Evolutionary conservation across 1,140 invertebrate species (phyloP).

Genomic region (Danaus melanippus): DNA sequence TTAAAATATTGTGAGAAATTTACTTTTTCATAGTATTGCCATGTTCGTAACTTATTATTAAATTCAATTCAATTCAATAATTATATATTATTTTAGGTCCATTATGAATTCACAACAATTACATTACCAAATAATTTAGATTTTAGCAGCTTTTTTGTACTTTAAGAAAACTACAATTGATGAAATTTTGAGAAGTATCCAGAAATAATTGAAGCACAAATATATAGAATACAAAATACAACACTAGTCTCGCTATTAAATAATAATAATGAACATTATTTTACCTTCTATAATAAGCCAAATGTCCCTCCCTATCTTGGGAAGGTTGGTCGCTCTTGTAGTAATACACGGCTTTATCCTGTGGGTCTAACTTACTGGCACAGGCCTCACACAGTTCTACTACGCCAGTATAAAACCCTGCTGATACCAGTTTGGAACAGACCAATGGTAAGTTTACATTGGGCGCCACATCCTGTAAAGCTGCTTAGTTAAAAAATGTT

Average conservation of each 20-base stretch:
- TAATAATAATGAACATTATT: background rate
- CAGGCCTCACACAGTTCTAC: constrained; percentile 90
- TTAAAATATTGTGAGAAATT: no score
- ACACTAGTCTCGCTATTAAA: background rate
- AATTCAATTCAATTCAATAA: no score
- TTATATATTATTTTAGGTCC: no score
- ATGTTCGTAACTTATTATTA: no score
- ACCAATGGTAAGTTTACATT: constrained; percentile 84
- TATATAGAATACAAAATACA: constrained; percentile 3
- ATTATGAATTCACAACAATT: no score
- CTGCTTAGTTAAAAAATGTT: background rate
- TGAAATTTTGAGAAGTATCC: no score
- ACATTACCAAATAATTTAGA: no score
- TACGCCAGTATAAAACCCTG: constrained; percentile 89
- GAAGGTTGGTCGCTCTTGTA: constrained; percentile 87
- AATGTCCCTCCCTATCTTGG: constrained; percentile 82
- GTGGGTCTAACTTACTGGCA: constrained; percentile 89
- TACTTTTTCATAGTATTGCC: no score
- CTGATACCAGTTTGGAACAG: constrained; percentile 82
- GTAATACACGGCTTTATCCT: constrained; percentile 89
- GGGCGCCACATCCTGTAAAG: constrained; percentile 78
- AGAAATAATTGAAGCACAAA: background rate
- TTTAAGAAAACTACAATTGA: no score
- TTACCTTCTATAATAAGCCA: constrained; percentile 79
- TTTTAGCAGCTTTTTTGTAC: no score